Base-by-base conservation (phyloP, 2,797 vertebrate genomes). In the Dicrostonyx torquatus region DNA sequence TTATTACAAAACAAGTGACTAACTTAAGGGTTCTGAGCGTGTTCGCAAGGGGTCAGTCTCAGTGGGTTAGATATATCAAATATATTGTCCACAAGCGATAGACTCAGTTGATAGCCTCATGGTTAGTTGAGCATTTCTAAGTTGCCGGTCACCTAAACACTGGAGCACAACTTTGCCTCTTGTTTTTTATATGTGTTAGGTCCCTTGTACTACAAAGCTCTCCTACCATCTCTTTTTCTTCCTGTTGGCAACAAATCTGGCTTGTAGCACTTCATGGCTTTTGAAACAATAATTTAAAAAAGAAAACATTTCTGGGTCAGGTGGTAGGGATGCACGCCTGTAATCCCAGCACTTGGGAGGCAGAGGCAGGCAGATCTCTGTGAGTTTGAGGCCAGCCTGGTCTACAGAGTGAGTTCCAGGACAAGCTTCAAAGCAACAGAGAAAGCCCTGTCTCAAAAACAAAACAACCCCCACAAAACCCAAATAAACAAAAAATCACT, bases 251-350 rank as follows among this genome's bases (percentile, higher is more conserved):
- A 58, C 77, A 6, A 10, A 58, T 94, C 86, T 94, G 11, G 87
- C 55, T 66, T 60, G 11, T 40, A 87, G 70, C 40, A 31, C 18
- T 72, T 14, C 55, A n/a, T 11, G 73, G 72, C 12, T 73, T 95
- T 92, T 77, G 89, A 95, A 95, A 76, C 60, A 89, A 68, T 87
- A 87, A 55, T 18, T n/a, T 0, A 58, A 58, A 58, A 55, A 58
- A 55, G 20, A 58, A 55, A 43, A 3, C 43, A 43, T 6, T 58
- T 58, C 20, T 58, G 55, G 18, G 20, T 58, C 7, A 58, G 55
- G 55, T 58, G 20, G 6, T 58, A 58, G 20, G 20, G 20, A 58
- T 22, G 20, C 20, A 58, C 55, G 7, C 55, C 7, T 58, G 20
- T 58, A 58, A 58, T 22, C 20, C 55, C 55, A 58, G 55, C 55